Evolutionary conservation across 1,140 invertebrate genomes (phyloP).

Genomic region (Pteromalus puparum): DNA sequence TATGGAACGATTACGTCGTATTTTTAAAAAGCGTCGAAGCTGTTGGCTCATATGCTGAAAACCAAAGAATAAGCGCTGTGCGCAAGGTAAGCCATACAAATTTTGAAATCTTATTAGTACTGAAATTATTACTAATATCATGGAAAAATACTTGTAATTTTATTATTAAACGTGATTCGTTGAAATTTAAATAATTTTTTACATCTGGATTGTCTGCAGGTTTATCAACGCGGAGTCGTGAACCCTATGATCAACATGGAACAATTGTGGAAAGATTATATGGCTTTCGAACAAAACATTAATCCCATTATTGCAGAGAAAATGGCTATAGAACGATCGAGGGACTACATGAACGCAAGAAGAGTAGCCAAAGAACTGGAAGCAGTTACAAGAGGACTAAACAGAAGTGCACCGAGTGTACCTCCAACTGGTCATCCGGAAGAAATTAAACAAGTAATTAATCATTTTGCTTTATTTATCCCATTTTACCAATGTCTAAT

Average conservation of each 20-base stretch:
- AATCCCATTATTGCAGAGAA: conserved; percentile 97
- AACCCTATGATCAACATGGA: conserved; percentile 99
- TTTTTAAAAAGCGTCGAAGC: conserved; percentile 99
- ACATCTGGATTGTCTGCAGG: conserved; percentile 73
- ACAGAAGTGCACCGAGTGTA: conserved; percentile 94
- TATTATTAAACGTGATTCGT: not conserved
- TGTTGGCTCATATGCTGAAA: conserved; percentile 98
- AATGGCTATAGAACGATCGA: conserved; percentile 91
- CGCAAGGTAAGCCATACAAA: conserved; percentile 83
- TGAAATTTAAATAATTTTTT: conserved; percentile 9
- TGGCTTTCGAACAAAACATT: conserved; percentile 94
- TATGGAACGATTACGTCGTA: conserved; percentile 98
- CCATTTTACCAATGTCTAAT: conserved; percentile 42
- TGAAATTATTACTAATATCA: not conserved
- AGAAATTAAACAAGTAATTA: conserved; percentile 91
- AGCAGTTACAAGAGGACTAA: conserved; percentile 94
- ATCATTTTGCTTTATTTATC: conserved; percentile 43
- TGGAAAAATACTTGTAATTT: not conserved
- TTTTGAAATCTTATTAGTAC: not conserved
- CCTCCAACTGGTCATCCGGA: conserved; percentile 94
- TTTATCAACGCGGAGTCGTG: conserved; percentile 95
- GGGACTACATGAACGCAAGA: conserved; percentile 98
- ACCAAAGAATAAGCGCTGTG: conserved; percentile 98
- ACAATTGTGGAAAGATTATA: conserved; percentile 98
- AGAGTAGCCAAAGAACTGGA: conserved; percentile 98